phyloP scores from a whole-genome alignment of 2,888 invertebrate genomes.

The Coenonympha arcania region DNA sequence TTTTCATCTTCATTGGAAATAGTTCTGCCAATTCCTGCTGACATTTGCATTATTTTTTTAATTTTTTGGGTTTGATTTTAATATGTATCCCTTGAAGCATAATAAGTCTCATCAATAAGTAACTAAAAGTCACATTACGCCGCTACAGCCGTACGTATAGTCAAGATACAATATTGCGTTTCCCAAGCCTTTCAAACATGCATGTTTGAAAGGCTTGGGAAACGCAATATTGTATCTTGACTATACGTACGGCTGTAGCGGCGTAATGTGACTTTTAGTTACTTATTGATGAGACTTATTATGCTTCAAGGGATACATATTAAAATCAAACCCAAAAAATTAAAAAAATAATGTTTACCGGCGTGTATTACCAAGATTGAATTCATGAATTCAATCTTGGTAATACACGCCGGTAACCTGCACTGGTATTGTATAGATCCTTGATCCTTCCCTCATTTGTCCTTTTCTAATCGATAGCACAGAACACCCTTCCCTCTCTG shows the following conservation, averaged over 20 bases:
- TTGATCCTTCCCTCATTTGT: constrained; percentile 24
- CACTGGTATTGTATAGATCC: constrained; percentile 20
- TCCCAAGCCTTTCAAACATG: neutral
- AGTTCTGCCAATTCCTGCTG: too few species aligned
- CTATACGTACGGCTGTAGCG: neutral
- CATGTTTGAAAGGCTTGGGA: neutral
- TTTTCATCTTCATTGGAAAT: too few species aligned
- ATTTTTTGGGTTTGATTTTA: too few species aligned
- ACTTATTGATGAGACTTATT: neutral
- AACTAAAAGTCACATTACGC: neutral
- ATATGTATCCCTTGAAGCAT: neutral
- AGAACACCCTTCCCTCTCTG: constrained; percentile 27
- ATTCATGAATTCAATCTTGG: constrained; percentile 6
- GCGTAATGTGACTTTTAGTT: neutral
- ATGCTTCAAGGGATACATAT: neutral
- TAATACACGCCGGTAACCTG: too few species aligned
- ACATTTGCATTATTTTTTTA: too few species aligned
- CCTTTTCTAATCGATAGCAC: constrained; percentile 24
- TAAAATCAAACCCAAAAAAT: too few species aligned
- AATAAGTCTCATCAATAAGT: neutral
- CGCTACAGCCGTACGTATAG: neutral
- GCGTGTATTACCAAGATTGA: constrained; percentile 21
- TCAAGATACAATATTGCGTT: neutral
- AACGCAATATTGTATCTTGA: neutral
- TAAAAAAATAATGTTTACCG: too few species aligned